Evolutionary conservation across 2,113 vertebrate species (phyloP).

Genomic region (Varanus salvator): DNA sequence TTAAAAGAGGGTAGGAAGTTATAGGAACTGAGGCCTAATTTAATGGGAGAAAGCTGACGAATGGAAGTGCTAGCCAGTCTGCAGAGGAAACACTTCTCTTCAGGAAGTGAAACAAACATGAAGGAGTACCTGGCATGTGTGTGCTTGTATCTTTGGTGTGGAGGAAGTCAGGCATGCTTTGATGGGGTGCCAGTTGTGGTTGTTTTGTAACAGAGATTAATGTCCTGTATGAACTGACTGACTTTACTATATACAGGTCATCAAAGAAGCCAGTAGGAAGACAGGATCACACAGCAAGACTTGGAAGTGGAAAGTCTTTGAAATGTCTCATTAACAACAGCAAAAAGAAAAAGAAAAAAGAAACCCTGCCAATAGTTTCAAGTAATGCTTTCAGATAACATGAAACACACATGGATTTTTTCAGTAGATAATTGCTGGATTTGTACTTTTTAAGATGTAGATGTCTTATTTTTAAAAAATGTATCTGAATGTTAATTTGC

Average conservation of each 20-base stretch:
- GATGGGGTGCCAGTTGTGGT: neutral
- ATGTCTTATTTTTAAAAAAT: conserved; percentile 26
- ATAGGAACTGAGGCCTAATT: neutral
- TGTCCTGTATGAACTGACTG: neutral
- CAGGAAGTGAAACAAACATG: neutral
- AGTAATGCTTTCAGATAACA: neutral
- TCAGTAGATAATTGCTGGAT: neutral
- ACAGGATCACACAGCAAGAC: neutral
- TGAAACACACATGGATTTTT: neutral
- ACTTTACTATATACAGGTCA: neutral
- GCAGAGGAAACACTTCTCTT: neutral
- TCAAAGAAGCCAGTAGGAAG: neutral
- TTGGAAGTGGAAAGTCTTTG: conserved; percentile 7
- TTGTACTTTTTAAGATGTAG: neutral
- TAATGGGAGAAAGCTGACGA: neutral
- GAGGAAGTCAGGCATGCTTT: neutral
- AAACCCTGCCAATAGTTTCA: neutral
- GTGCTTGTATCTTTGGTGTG: neutral
- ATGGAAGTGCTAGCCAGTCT: neutral
- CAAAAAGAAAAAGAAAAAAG: neutral
- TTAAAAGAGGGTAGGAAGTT: neutral
- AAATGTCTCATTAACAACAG: neutral
- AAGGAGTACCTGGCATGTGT: neutral
- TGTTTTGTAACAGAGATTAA: conserved; percentile 16
- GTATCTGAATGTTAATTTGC: neutral